Evolutionary conservation across 2,113 vertebrate species (phyloP).

Genomic region (Sinocyclocheilus rhinocerous): DNA sequence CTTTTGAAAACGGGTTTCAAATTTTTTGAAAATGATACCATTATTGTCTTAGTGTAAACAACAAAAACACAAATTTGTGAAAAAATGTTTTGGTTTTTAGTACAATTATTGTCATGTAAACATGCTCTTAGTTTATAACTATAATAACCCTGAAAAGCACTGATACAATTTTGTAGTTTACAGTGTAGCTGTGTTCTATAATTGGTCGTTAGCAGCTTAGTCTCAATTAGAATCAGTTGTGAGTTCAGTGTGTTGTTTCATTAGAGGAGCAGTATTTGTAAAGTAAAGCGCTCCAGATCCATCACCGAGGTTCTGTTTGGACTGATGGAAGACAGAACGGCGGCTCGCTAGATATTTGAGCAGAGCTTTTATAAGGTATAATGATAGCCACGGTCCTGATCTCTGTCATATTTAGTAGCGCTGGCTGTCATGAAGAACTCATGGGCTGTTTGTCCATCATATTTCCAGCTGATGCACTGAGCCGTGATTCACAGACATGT

Average conservation of each 20-base stretch:
- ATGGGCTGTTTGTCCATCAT: neutral
- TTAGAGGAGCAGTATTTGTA: too few relatives aligned
- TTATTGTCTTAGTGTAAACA: too few relatives aligned
- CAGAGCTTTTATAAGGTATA: neutral
- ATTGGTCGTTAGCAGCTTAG: too few relatives aligned
- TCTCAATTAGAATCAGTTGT: too few relatives aligned
- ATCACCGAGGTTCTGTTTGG: neutral
- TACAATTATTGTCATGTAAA: too few relatives aligned
- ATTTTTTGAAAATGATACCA: too few relatives aligned
- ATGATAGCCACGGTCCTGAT: neutral
- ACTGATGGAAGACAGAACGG: neutral
- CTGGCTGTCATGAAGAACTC: neutral
- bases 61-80: too few relatives aligned
- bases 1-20: too few relatives aligned
- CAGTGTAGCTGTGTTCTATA: too few relatives aligned
- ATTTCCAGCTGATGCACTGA: neutral
- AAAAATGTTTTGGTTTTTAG: too few relatives aligned
- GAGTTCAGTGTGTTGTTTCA: neutral
- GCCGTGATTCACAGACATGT: neutral
- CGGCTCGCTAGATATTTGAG: too few relatives aligned
- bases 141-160: neutral
- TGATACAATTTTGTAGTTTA: neutral
- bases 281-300: neutral
- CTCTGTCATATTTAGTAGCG: neutral
- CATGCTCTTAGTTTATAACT: neutral